phyloP scores from a whole-genome alignment of 1,140 invertebrate species.

The Danaus melanippus region DNA sequence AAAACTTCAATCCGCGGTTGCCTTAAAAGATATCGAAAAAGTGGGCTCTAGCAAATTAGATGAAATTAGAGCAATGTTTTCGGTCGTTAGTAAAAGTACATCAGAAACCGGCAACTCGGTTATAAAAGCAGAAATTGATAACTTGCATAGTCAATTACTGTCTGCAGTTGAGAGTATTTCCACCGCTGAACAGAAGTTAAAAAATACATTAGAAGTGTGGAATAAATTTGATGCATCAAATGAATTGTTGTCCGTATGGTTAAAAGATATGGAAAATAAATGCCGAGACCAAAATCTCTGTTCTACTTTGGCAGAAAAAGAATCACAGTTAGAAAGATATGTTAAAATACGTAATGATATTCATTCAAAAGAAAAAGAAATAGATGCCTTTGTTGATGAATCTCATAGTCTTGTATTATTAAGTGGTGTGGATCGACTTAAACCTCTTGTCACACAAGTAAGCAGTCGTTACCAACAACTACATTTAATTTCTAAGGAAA shows the following conservation, averaged over 20 bases:
- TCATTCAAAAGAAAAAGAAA: slow-evolving; percentile 82
- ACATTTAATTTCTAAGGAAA: slow-evolving; percentile 87
- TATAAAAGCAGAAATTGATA: slow-evolving; percentile 82
- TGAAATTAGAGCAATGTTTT: slow-evolving; percentile 78
- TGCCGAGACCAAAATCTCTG: slow-evolving; percentile 90
- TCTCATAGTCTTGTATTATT: slow-evolving; percentile 89
- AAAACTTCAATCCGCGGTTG: slow-evolving; percentile 79
- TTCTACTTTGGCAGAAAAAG: slow-evolving; percentile 86
- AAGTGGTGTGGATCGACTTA: slow-evolving; percentile 88
- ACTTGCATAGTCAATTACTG: slow-evolving; percentile 77
- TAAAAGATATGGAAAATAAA: slow-evolving; percentile 84
- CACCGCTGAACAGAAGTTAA: slow-evolving; percentile 78
- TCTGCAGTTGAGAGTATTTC: slow-evolving; percentile 79
- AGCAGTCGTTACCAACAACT: slow-evolving; percentile 91
- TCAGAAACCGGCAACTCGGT: slow-evolving; percentile 82
- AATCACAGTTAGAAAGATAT: slow-evolving; percentile 80
- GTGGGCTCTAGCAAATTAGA: slow-evolving; percentile 81
- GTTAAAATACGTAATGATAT: slow-evolving; percentile 83
- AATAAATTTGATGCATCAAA: slow-evolving; percentile 87
- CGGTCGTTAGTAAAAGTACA: slow-evolving; percentile 84
- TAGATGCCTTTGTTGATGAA: slow-evolving; percentile 92
- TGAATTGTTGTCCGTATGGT: slow-evolving; percentile 87
- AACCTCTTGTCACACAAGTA: slow-evolving; percentile 90
- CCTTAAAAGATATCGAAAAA: slow-evolving; percentile 79
- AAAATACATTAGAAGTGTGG: slow-evolving; percentile 86